A percentile compares a stretch with the other conserved stretches of the same genome.
Conservation (phyloP, 1,140 invertebrate species). For the Saccostrea cuccullata region DNA sequence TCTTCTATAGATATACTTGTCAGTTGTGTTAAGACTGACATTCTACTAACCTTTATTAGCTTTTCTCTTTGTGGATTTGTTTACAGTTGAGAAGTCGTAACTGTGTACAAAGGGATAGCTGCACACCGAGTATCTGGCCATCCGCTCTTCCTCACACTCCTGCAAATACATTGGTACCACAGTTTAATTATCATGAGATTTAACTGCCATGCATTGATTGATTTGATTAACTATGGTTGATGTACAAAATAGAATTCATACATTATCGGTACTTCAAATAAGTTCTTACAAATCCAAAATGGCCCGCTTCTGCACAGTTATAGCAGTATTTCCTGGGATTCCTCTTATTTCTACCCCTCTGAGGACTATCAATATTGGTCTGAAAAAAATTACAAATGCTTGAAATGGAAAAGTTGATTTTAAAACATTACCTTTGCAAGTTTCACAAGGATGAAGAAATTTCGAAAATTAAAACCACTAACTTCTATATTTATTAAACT, state of each 20-base stretch:
- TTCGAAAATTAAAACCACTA: too few relatives aligned
- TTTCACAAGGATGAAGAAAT: too few relatives aligned
- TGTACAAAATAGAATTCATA: neutral
- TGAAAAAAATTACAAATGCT: slow-evolving; percentile 20
- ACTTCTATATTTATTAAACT: too few relatives aligned
- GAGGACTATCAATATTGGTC: slow-evolving; percentile 11
- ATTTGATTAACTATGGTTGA: too few relatives aligned
- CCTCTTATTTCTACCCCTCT: slow-evolving; percentile 28
- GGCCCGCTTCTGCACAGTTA: slow-evolving; percentile 50
- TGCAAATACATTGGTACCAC: neutral
- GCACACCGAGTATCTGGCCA: slow-evolving; percentile 42
- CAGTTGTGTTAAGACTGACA: neutral
- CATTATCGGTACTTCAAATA: neutral
- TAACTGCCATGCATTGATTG: too few relatives aligned
- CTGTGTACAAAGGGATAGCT: slow-evolving; percentile 41
- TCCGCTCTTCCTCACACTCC: slow-evolving; percentile 54
- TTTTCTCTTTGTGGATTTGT: neutral
- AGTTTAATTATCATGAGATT: too few relatives aligned
- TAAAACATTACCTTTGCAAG: too few relatives aligned
- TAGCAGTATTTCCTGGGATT: slow-evolving; percentile 41
- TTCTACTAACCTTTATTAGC: neutral
- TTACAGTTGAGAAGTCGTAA: neutral
- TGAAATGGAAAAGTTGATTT: too few relatives aligned
- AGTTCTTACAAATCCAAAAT: slow-evolving; percentile 51
- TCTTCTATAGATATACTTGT: too few relatives aligned